phyloP scores from a whole-genome alignment of 2,113 vertebrate species.

The Lepisosteus oculatus region DNA sequence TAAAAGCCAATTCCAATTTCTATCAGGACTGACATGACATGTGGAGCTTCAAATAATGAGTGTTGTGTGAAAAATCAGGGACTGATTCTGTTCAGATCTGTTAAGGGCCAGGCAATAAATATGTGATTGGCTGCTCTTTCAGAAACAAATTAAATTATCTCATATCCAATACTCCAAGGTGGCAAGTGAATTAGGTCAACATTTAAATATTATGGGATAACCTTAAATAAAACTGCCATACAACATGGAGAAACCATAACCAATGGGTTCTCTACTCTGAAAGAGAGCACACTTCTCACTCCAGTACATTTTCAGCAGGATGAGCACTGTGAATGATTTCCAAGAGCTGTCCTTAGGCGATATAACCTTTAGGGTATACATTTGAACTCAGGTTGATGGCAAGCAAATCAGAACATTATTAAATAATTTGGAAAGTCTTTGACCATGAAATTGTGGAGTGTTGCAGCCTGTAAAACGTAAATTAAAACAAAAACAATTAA shows the following conservation, averaged over 20 bases:
- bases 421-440: background rate
- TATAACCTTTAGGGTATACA: background rate
- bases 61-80: background rate
- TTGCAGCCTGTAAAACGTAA: background rate
- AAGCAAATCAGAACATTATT: background rate
- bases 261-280: background rate
- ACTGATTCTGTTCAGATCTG: conserved; percentile 11
- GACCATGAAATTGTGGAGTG: background rate
- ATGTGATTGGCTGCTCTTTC: background rate
- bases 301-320: background rate
- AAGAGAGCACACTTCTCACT: background rate
- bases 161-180: background rate
- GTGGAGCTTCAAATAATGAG: conserved; percentile 21
- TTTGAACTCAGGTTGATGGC: background rate
- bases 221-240: background rate
- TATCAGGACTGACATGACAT: no score
- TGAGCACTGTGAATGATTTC: background rate
- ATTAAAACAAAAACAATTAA: no score
- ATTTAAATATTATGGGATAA: background rate
- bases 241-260: background rate
- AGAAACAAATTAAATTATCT: background rate
- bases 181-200: conserved; percentile 5
- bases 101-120: background rate
- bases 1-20: no score
- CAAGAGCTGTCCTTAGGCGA: background rate